These are phyloP conservation scores for Hydrotaea diabolus DNA, from an alignment of 2,888 invertebrate genomes.

Conservation along the genomic window DNA sequence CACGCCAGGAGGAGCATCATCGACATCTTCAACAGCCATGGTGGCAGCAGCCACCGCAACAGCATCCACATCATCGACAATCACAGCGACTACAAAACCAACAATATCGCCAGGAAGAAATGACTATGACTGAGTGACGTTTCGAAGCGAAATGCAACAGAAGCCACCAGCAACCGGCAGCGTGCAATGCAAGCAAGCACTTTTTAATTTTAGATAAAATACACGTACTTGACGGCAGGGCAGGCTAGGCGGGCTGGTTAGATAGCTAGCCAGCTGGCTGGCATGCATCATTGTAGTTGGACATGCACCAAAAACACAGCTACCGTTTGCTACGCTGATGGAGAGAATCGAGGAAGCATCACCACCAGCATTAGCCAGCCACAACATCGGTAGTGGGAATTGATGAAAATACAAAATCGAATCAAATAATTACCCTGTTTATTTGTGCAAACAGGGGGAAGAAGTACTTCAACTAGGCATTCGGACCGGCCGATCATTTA, in stretches of 20 bases:
- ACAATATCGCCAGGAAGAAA: slow-evolving; percentile 1
- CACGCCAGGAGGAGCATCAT: slow-evolving; percentile 69
- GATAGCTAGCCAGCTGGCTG: not conserved
- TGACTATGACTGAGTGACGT: slow-evolving; percentile 62
- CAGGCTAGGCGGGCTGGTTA: not conserved
- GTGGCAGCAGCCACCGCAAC: not conserved
- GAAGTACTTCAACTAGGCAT: not conserved
- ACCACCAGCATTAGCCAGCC: not conserved
- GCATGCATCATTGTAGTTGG: not conserved
- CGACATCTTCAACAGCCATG: slow-evolving; percentile 35
- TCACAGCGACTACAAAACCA: not conserved
- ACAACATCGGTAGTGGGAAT: not conserved
- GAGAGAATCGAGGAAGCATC: slow-evolving; percentile 62
- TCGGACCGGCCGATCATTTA: not conserved
- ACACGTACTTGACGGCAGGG: slow-evolving; percentile 38
- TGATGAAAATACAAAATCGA: slow-evolving; percentile 24
- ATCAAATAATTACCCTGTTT: slow-evolving; percentile 56
- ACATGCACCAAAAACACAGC: slow-evolving; percentile 22
- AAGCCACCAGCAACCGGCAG: slow-evolving; percentile 50
- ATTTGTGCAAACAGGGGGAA: slow-evolving; percentile 26
- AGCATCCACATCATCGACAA: not conserved
- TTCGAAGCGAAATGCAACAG: slow-evolving; percentile 64
- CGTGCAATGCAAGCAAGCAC: slow-evolving; percentile 3
- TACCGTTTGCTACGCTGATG: slow-evolving; percentile 55
- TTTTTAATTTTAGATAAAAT: slow-evolving; percentile 43